Conservation (phyloP, 1,140 invertebrate genomes). For the Maconellicoccus hirsutus region DNA sequence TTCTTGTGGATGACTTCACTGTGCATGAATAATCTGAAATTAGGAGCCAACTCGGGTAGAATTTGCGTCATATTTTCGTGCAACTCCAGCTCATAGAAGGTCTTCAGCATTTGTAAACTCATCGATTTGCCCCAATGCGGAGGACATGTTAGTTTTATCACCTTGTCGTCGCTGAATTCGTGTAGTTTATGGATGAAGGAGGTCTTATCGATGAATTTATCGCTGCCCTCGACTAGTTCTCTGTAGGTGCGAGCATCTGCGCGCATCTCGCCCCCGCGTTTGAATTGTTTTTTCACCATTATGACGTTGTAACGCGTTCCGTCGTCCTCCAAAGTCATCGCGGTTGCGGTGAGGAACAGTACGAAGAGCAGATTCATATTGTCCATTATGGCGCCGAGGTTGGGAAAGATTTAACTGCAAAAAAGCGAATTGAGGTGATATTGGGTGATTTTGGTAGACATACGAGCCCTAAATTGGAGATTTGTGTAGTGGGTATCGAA, state of each 20-base stretch:
- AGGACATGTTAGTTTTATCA: background rate
- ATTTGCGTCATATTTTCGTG: background rate
- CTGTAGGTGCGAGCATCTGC: background rate
- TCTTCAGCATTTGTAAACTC: background rate
- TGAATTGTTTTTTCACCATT: too few species aligned
- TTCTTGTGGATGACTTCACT: background rate
- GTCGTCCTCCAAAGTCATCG: too few species aligned
- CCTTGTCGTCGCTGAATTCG: background rate
- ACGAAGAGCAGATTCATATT: too few species aligned
- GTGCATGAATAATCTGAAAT: background rate
- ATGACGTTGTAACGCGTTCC: too few species aligned
- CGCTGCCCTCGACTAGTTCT: background rate
- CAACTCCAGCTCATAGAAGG: background rate
- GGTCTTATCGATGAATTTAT: background rate
- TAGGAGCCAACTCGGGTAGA: background rate
- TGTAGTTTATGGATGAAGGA: background rate
- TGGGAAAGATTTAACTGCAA: too few species aligned
- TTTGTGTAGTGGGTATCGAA: too few species aligned
- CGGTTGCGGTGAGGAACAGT: too few species aligned
- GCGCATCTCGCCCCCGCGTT: too few species aligned
- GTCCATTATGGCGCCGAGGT: too few species aligned
- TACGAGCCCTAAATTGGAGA: too few species aligned
- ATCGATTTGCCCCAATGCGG: background rate
- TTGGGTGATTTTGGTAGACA: too few species aligned
- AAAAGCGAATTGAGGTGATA: too few species aligned